Conservation (phyloP, 2,888 invertebrate genomes). For the Meteorus colon region DNA sequence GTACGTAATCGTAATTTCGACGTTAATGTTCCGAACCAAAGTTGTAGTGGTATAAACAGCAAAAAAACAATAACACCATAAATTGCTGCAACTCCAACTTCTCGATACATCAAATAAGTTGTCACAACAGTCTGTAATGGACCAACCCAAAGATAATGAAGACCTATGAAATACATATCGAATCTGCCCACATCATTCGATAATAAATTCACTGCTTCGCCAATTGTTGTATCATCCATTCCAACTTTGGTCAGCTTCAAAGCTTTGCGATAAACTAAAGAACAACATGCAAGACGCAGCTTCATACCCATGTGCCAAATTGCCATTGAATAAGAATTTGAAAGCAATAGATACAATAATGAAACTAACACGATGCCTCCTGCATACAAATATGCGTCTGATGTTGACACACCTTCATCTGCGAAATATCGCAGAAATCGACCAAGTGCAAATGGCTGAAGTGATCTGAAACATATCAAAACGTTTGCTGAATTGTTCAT, state of each 20-base stretch:
- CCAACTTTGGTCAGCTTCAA: conserved; percentile 86
- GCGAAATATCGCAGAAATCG: conserved; percentile 70
- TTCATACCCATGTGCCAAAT: conserved; percentile 89
- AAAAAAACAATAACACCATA: conserved; percentile 83
- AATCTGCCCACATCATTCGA: conserved; percentile 96
- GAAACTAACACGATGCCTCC: conserved; percentile 83
- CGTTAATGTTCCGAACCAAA: conserved; percentile 83
- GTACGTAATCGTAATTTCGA: conserved; percentile 85
- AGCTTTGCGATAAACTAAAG: conserved; percentile 88
- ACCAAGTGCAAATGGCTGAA: conserved; percentile 76
- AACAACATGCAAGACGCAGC: conserved; percentile 86
- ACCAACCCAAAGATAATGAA: conserved; percentile 95
- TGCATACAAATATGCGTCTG: conserved; percentile 85
- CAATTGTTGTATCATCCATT: conserved; percentile 86
- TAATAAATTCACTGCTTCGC: conserved; percentile 90
- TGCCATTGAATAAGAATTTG: conserved; percentile 92
- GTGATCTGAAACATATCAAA: conserved; percentile 73
- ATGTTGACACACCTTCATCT: conserved; percentile 48
- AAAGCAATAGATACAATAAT: conserved; percentile 83
- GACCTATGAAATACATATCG: conserved; percentile 90
- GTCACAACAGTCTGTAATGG: conserved; percentile 88
- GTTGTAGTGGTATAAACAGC: conserved; percentile 84
- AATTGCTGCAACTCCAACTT: conserved; percentile 81
- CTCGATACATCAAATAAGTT: conserved; percentile 83
- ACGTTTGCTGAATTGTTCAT: no score